Evolutionary conservation across 2,113 vertebrate species (phyloP), one percentile per base, ranked within the genome.

Genomic region (Megaleporinus macrocephalus): DNA sequence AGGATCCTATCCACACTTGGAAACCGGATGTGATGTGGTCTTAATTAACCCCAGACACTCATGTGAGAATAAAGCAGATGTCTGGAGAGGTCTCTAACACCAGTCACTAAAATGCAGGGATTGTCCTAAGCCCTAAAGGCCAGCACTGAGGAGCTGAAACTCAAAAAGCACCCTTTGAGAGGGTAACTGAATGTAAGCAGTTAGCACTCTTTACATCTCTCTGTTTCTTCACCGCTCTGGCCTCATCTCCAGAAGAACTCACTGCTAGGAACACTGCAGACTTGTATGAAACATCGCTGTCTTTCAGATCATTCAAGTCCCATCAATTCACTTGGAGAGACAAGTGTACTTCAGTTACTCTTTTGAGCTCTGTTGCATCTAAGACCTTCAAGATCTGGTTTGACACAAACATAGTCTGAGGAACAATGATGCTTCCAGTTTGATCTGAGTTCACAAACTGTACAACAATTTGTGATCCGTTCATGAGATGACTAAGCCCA

Each of bases 311-410:
- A 91, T 89, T 94, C 93, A 95, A 96, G 93, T 94, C 95, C 93
- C 94, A 96, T 96, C 95, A 95, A 95, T 96, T 95, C 95, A 96
- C 93, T 66, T 72, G 93, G 89, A 93, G 92, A 93, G 94, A 95
- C 93, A 95, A 97, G 95, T 92, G 92, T 93, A 90, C 94, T 96
- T 95, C 94, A 96, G 91, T 80, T 89, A 88, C 90, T 90, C 91
- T 90, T 93, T 51, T 90, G 90, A 90, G 87, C 92, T 92, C 91
- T 90, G 91, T 87, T 89, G 33, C 89, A 89, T 89, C 81, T 92
- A 90, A 71, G 55, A 92, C 89, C 92, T 92, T 87, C 87, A 84
- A 93, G 90, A 92, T 94, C 89, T 90, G 75, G 87, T 89, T 88
- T 93, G 93, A 95, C 94, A 95, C 92, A 91, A 85, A 92, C 90